Evolutionary conservation across 2,888 invertebrate genomes (phyloP), one percentile per base, ranked within the genome.

Genomic region (Macropis europaea): DNA sequence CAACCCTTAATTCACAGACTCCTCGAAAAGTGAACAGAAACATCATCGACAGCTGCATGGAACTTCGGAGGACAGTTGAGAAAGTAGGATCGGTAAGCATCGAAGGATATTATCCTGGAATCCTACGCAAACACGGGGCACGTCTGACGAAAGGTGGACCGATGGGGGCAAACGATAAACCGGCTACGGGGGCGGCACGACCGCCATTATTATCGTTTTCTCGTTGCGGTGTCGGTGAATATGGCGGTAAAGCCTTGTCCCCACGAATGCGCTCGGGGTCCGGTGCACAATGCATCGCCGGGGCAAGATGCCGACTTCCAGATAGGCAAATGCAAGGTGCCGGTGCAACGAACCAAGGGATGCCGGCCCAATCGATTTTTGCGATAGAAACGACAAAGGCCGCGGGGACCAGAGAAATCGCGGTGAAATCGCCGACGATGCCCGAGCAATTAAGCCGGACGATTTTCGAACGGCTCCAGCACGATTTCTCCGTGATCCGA

Each of bases 161-260:
- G 68, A 69, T 67, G 30, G 24, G 19, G 32, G 32, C 40, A 36
- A 24, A 60, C 62, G 79, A 78, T 79, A 78, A 78, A 69, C 72
- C 43, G 63, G 69, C 50, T 43, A 59, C 63, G 79, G 62, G 68
- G 72, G 68, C 54, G 78, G 70, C 50, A 45, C 59, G 63, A 34
- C 54, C 36, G 64, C 62, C 76, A 67, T 79, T 79, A 79, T 78
- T 72, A 69, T 73, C 70, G 78, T 74, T 74, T n/a, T 66, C 77
- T 69, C 45, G 52, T 56, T 40, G 71, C 60, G 56, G 67, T 30
- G 75, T 67, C 73, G 70, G 66, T 60, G 74, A 60, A 64, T 73
- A 73, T 71, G 71, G 71, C 42, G 63, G 64, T 24, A 50, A n/a
- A 32, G 53, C 53, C 54, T 34, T 64, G 64, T 63, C 52, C 63